Conservation (phyloP, 2,797 vertebrate species). For the Sphenopsis melanotis region DNA sequence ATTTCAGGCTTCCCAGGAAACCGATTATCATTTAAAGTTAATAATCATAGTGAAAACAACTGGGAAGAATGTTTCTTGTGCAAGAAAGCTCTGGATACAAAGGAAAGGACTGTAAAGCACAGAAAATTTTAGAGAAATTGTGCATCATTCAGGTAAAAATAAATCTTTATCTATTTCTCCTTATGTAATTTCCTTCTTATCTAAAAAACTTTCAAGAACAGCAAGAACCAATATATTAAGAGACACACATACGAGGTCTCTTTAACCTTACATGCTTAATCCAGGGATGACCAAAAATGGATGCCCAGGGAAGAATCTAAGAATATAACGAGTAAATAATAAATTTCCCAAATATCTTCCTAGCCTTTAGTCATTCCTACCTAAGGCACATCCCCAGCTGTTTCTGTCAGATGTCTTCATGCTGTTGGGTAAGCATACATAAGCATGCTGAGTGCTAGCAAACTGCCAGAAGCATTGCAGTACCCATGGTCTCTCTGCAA, state of each 20-base stretch:
- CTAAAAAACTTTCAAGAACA: background rate
- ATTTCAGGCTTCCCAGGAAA: background rate
- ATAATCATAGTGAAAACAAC: background rate
- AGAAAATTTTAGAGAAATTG: background rate
- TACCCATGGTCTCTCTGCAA: background rate
- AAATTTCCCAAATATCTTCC: background rate
- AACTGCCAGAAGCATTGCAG: background rate
- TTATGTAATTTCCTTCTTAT: background rate
- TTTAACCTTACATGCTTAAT: background rate
- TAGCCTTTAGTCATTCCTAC: background rate
- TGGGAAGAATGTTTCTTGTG: background rate
- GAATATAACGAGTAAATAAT: background rate
- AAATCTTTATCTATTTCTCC: background rate
- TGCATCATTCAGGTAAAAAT: background rate
- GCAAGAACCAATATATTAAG: background rate
- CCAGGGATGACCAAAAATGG: background rate
- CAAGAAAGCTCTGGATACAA: background rate
- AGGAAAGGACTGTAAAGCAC: background rate
- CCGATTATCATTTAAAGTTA: background rate
- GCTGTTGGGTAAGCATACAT: background rate
- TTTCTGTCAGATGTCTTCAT: background rate
- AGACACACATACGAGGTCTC: rapidly evolving
- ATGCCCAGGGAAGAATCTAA: background rate
- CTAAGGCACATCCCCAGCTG: background rate
- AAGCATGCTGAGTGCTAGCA: background rate